Base-by-base conservation (phyloP, 2,888 invertebrate species). In the Melipona beecheii region DNA sequence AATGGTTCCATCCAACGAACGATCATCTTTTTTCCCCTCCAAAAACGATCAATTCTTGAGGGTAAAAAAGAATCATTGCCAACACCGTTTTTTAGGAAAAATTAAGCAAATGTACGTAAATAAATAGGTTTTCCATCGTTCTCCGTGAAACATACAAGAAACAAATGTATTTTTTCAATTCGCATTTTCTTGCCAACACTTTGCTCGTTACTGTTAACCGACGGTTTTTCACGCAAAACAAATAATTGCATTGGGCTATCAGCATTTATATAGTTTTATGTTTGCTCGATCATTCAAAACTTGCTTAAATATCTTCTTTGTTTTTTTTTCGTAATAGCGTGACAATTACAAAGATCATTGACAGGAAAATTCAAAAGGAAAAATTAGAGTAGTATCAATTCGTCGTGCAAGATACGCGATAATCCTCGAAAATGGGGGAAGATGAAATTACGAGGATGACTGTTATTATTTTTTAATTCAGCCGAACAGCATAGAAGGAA, bases 341-440 rank as follows among this genome's bases (percentile, higher is more conserved):
- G 21, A 43, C 9, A 9, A 11, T 43, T 58, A 5, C 15, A 62
- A 58, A 60, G 31, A 82, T 72, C 54, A 54, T 21, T 15, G 64
- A 43, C 64, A 68, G 43, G 43, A 9, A 43, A 43, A 43, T 78
- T 78, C 58, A 31, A 58, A 27, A 66, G 27, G 68, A 50, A 54
- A 24, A 36, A 27, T 27, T 11, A 54, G 49, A 19, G 65, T 69
- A 66, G 74, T 31, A 58, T 3, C 27, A 36, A 76, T 60, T 74
- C 60, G 66, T 24, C 60, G 66, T 13, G 58, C 50, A 60, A 71
- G 60, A 86, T 75, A 58, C 65, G 66, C 73, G 64, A 80, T 74
- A 74, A 50, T 56, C 21, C 24, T 36, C 31, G 5, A 75, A 60
- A 71, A 9, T 21, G 66, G 43, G 43, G 43, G 9, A 43, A 9